Conservation (phyloP, 2,888 invertebrate genomes). For the Argynnis bischoffii region DNA sequence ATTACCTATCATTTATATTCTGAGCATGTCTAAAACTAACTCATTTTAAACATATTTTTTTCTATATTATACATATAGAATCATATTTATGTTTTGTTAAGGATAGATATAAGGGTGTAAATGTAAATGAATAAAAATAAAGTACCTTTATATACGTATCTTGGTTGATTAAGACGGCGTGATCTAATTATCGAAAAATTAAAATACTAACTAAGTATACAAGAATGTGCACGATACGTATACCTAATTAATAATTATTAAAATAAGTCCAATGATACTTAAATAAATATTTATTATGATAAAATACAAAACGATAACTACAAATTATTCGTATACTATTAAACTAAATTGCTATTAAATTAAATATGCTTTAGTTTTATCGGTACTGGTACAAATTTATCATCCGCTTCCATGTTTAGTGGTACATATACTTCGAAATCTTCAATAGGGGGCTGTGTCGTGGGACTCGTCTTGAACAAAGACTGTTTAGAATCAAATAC, state of each 20-base stretch:
- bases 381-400: conserved; percentile 59
- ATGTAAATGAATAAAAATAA: no score
- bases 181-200: background rate
- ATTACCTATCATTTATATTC: no score
- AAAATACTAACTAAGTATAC: background rate
- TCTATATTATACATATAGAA: no score
- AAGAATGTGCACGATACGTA: background rate
- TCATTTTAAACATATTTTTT: no score
- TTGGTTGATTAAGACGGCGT: no score
- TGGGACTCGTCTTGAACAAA: conserved; percentile 37
- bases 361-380: conserved; percentile 50
- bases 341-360: conserved; percentile 13
- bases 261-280: conserved; percentile 9
- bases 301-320: conserved; percentile 24
- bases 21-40: no score
- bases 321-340: conserved; percentile 17
- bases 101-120: no score
- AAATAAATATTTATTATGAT: conserved; percentile 13
- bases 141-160: no score
- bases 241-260: background rate
- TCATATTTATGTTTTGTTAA: no score
- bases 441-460: conserved; percentile 40
- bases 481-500: conserved; percentile 32
- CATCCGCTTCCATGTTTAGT: conserved; percentile 44
- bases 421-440: conserved; percentile 35